Base-by-base conservation (phyloP, 2,888 invertebrate species). In the Eupsilia transversa region DNA sequence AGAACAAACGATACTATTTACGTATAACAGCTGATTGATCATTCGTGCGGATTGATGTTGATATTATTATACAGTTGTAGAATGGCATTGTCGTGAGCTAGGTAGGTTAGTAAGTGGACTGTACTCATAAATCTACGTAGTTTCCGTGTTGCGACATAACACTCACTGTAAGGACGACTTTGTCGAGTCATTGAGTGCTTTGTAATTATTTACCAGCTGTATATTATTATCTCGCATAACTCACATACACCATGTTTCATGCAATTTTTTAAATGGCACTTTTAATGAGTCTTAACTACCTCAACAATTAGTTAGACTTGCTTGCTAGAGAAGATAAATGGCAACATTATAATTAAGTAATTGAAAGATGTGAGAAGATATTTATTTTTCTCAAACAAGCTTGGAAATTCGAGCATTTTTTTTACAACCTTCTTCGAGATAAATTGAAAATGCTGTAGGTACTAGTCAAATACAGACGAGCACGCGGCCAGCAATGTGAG, bases 21-120 rank as follows among this genome's bases (percentile, higher is more conserved):
- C 59, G 3, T 70, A n/a, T 27, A 66, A 54, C 63, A 72, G 74
- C 60, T 81, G 74, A 74, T 79, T 75, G 57, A 72, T 73, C 61
- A 77, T 23, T 71, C 27, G 66, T 80, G 41, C 1, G 27, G 63
- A 72, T 64, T 72, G 72, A 52, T 77, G 23, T 73, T 60, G 52
- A 52, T 83, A 78, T 61, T 54, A 57, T 61, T 73, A 63, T 67
- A 60, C 38, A 59, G 52, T 77, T 54, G 59, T 72, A 63, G 27
- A 56, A 41, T 66, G 74, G 41, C 65, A 67, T 80, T 74, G 74
- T 61, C 1, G 10, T 17, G 41, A 54, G 46, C 30, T 67, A 49
- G 46, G 46, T 68, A 43, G 38, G 63, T 64, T 33, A 23, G 71
- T 57, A 52, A 61, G 66, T 64, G 35, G 60, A 79, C 49, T 49